These are phyloP conservation scores for Simalia tracyae DNA, from an alignment of 2,797 vertebrate species.

Conservation along the genomic window DNA sequence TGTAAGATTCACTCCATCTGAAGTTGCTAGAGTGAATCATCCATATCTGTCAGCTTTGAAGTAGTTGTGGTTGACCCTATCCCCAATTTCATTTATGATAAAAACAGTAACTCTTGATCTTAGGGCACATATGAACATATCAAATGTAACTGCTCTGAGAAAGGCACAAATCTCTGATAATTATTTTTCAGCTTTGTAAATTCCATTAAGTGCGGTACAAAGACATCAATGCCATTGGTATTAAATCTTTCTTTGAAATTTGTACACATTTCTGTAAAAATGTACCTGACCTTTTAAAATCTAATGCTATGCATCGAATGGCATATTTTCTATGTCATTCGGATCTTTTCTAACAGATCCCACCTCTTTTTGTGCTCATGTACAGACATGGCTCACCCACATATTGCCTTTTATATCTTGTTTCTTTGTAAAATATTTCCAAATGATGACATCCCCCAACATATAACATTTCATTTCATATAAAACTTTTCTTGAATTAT, in stretches of 20 bases:
- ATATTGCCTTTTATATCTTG: not conserved
- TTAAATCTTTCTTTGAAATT: not conserved
- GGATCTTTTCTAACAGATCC: not conserved
- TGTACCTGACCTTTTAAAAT: not conserved
- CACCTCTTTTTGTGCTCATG: not conserved
- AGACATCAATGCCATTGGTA: not conserved
- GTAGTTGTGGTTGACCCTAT: not conserved
- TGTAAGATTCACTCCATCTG: not conserved
- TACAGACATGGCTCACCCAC: not conserved
- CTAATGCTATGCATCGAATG: not conserved
- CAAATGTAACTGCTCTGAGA: not conserved
- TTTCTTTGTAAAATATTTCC: not conserved
- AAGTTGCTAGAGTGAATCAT: not conserved
- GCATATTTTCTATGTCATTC: not conserved
- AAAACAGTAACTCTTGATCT: not conserved
- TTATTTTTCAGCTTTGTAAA: not conserved
- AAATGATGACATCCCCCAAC: not conserved
- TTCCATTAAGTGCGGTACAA: not conserved
- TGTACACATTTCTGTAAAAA: not conserved
- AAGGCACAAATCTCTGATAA: not conserved
- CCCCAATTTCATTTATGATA: not conserved
- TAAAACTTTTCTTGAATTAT: not conserved
- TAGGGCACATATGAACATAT: not conserved
- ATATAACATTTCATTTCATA: not conserved
- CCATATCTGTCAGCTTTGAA: not conserved